Base-by-base conservation (phyloP, 2,797 vertebrate species). In the Pseudochirops corinnae region DNA sequence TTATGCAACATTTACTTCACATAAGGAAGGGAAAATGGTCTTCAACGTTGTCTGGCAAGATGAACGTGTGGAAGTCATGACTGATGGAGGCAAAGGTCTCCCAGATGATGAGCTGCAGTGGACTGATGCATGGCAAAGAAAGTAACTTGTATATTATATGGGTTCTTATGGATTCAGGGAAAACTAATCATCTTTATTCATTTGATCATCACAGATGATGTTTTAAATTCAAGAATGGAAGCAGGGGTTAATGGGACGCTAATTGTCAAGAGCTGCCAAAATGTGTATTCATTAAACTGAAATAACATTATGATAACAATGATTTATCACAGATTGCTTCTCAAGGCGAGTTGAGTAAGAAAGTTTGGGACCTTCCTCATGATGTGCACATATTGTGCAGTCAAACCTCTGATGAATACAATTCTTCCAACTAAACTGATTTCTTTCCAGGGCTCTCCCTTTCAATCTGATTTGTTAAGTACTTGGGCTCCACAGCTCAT, bases 1-100 rank as follows among this genome's bases (percentile, higher is more conserved):
- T 99, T 99, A 99, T 98, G 97, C 97, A 99, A 98, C 98, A 99
- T 99, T 99, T 99, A 99, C 98, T 99, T 99, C 98, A 98, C 98
- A 98, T 96, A 98, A 99, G 98, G 98, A 98, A 98, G 98, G 98
- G 98, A 99, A 99, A 98, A 98, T 97, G 97, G 97, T 97, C 98
- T 98, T 99, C 94, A 99, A 99, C 98, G 98, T 99, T 99, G 99
- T 98, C 55, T 91, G 97, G 98, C 98, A 98, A 98, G 95, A 98
- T 96, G 91, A 98, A 94, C 58, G 98, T 98, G 99, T 98, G 98
- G 97, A 95, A 94, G 97, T 98, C 98, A 97, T 87, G 98, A 99
- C 99, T 98, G 99, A 99, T 97, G 98, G 99, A 98, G 99, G 98
- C 87, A 97, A n/a, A 98, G 98, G 97, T 99, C 98, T 99, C 98